These are phyloP conservation scores for Psophia crepitans DNA, from an alignment of 2,113 vertebrate species.

Conservation along the genomic window DNA sequence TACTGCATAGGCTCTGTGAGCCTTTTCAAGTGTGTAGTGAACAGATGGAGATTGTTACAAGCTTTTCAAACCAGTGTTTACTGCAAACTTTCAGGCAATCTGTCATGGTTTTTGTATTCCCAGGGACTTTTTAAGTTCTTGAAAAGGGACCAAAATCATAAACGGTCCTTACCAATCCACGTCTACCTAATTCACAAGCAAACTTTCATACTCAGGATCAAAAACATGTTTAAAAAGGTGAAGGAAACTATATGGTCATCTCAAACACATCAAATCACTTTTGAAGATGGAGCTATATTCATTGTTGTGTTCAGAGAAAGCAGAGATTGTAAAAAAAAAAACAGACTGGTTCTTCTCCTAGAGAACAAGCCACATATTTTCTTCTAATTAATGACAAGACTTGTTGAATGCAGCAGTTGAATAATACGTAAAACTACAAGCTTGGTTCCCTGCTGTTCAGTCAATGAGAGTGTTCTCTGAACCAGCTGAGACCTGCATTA, in stretches of 20 bases:
- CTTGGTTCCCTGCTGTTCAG: not conserved
- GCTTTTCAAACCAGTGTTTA: constrained; percentile 46
- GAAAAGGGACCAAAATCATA: constrained; percentile 25
- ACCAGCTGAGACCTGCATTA: not conserved
- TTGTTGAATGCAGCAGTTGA: constrained; percentile 11
- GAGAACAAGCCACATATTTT: not conserved
- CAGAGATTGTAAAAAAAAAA: not conserved
- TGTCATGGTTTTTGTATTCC: constrained; percentile 47
- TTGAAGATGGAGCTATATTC: not conserved
- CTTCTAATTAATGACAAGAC: constrained; percentile 34
- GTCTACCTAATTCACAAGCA: not conserved
- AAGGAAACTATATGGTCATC: not conserved
- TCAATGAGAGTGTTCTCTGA: not conserved
- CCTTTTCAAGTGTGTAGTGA: constrained; percentile 46
- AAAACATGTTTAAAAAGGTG: not conserved
- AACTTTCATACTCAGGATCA: not conserved
- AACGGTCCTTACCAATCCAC: constrained; percentile 1
- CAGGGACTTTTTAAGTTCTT: constrained; percentile 49
- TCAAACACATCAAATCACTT: not conserved
- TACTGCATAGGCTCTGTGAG: not conserved
- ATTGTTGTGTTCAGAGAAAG: not conserved
- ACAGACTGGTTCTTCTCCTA: not conserved
- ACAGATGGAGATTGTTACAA: constrained; percentile 51
- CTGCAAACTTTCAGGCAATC: constrained; percentile 53
- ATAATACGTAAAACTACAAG: constrained; percentile 13